A percentile compares a stretch with the other conserved stretches of the same genome.
These are phyloP conservation scores for Drosophila imparisetae DNA, from an alignment of 2,888 invertebrate genomes.

Conservation along the genomic window DNA sequence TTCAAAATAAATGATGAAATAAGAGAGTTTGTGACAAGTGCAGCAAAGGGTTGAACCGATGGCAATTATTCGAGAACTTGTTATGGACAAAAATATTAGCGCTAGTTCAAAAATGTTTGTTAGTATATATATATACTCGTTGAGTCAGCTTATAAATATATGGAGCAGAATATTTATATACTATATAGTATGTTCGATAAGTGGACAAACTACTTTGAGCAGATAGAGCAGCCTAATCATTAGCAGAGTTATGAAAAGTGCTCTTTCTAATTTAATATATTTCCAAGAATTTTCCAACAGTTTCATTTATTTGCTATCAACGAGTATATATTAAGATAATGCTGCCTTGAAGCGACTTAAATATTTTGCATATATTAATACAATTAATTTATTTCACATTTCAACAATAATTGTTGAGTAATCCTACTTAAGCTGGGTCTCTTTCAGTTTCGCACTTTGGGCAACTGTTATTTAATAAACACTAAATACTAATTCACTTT, in stretches of 20 bases:
- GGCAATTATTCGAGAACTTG: neutral
- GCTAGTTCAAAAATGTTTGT: neutral
- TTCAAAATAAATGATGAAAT: conserved; percentile 29
- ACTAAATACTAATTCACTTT: conserved; percentile 10
- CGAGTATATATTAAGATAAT: neutral
- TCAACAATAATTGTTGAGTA: neutral
- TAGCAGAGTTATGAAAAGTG: neutral
- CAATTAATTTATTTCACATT: neutral
- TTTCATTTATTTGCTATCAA: neutral
- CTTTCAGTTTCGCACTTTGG: neutral
- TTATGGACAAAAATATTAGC: neutral
- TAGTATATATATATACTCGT: neutral
- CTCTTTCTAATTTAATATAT: neutral
- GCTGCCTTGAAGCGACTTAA: neutral
- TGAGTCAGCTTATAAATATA: neutral
- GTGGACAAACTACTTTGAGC: neutral
- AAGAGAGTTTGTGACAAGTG: conserved; percentile 9
- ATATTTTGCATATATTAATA: neutral
- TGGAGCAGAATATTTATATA: neutral
- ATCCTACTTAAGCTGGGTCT: neutral
- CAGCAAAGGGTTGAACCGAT: neutral
- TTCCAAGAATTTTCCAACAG: neutral
- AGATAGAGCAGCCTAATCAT: neutral
- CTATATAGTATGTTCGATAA: neutral
- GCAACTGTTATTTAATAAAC: conserved; percentile 4